Evolutionary conservation across 2,888 invertebrate genomes (phyloP), one percentile per base, ranked within the genome.

Genomic region (Junonia oenone): DNA sequence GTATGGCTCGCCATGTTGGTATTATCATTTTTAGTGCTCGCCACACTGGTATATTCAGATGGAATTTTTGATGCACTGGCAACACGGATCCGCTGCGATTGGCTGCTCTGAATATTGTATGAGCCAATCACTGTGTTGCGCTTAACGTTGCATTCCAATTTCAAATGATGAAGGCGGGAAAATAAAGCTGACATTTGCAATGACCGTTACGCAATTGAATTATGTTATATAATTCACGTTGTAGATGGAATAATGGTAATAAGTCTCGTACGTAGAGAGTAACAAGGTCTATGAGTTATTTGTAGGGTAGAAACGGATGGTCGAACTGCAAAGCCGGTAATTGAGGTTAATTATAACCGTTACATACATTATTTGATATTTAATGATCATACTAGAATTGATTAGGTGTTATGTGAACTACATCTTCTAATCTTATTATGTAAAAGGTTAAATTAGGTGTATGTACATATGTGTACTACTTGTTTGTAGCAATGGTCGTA

Each of bases 61-160:
- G 86, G 91, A 91, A 90, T 91, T 90, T 91, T 91, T 90, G 90
- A 91, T 91, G 89, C 89, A 90, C 87, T 87, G 87, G 90, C 88
- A 83, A 89, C 89, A 88, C 88, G 86, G 86, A 73, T 83, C 81
- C 69, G 75, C 71, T 81, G 81, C 88, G 79, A 90, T 90, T 90
- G 89, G 90, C 72, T 68, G 83, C 72, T 65, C 79, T 90, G 90
- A 90, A 90, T 90, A 90, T 89, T 90, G 89, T 89, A 90, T 90
- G 89, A 90, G 76, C 90, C 89, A 90, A 90, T 90, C 89, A 87
- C 83, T 62, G 77, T 65, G 78, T 69, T 84, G 89, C 87, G 86
- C 83, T 84, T 84, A 83, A 76, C 80, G 80, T 76, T 88, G 89
- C 89, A 90, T 89, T 89, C 87, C 88, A 85, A 89, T 88, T 90